Conservation (phyloP, 2,113 vertebrate genomes). For the Monarcha castaneiventris region DNA sequence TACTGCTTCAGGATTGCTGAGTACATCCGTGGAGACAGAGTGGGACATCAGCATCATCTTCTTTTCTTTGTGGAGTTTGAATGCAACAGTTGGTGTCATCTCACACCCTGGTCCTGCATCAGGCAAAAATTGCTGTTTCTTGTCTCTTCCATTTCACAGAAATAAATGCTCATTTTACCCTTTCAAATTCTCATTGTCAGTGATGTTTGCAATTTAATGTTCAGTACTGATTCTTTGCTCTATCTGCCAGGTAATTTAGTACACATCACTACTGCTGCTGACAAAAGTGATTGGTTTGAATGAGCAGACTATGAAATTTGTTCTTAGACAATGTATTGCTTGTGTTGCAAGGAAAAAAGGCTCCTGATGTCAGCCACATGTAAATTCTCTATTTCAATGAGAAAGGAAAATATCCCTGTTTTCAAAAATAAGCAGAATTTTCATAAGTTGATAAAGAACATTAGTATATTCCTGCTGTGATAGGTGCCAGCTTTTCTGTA, state of each 20-base stretch:
- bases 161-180: neutral
- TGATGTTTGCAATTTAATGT: neutral
- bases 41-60: no score
- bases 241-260: neutral
- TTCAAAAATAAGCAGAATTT: neutral
- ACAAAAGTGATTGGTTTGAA: neutral
- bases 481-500: neutral
- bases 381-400: neutral
- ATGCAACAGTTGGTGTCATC: neutral
- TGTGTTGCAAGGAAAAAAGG: neutral
- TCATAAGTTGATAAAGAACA: neutral
- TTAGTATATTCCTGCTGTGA: neutral
- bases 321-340: neutral
- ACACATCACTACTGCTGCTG: neutral
- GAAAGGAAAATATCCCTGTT: neutral
- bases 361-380: neutral
- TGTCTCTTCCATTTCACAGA: neutral
- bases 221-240: neutral
- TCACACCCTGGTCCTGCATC: neutral
- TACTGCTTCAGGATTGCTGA: neutral
- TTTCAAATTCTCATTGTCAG: neutral
- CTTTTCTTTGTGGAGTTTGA: neutral
- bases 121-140: neutral
- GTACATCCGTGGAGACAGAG: accelerated
- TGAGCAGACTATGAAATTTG: neutral